Conservation (phyloP, 2,797 vertebrate species). For the Hemitrygon akajei region DNA sequence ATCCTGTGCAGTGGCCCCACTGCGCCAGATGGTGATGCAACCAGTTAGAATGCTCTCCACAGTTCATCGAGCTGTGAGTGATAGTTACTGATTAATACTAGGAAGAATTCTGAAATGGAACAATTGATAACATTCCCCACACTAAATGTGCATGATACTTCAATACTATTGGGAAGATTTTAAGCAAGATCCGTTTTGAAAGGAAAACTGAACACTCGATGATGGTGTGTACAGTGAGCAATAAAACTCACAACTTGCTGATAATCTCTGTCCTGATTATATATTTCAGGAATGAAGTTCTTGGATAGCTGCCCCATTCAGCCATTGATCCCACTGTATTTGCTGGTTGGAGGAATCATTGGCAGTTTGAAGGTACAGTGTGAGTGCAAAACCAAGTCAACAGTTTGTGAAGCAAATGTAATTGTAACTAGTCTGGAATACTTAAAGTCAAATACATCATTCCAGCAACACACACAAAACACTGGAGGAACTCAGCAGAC, state of each 20-base stretch:
- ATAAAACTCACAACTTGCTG: neutral
- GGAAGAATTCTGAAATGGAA: neutral
- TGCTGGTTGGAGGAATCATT: slow-evolving; percentile 54
- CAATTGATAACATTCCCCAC: neutral
- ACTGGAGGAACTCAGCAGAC: too few species aligned
- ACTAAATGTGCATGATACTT: neutral
- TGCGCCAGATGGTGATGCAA: too few species aligned
- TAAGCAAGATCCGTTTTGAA: neutral
- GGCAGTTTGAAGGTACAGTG: slow-evolving; percentile 57
- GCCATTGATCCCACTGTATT: slow-evolving; percentile 58
- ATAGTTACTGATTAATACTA: neutral
- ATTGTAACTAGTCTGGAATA: neutral
- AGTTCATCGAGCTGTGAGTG: too few species aligned
- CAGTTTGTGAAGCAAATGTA: neutral
- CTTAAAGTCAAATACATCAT: neutral
- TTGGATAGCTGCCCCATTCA: slow-evolving; percentile 56
- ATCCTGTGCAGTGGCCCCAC: too few species aligned
- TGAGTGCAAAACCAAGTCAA: neutral
- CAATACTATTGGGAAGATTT: neutral
- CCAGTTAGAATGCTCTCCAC: too few species aligned
- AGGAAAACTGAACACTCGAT: neutral
- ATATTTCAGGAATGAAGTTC: slow-evolving; percentile 57
- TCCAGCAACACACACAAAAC: too few species aligned
- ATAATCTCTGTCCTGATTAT: slow-evolving; percentile 30
- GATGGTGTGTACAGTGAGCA: neutral